Conservation (phyloP, 2,797 vertebrate genomes). For the Iguana delicatissima region DNA sequence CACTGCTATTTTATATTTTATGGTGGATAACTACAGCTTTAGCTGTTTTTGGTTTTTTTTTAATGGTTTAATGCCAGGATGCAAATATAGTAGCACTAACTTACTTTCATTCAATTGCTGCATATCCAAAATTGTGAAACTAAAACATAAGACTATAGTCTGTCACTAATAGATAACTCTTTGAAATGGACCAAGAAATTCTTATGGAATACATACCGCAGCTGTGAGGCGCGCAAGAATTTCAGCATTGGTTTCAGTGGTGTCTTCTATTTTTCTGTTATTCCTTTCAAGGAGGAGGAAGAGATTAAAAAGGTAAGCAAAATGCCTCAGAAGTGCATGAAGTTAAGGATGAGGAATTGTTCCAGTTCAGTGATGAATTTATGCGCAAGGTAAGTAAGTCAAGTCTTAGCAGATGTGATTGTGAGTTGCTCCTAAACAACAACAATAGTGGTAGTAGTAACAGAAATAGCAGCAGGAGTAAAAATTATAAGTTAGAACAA, state of each 20-base stretch:
- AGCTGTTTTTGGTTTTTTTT: background rate
- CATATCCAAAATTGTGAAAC: background rate
- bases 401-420: too few species aligned
- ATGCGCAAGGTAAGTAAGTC: too few species aligned
- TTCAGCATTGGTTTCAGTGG: slow-evolving; percentile 91
- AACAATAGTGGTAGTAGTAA: too few species aligned
- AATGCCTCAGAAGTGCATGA: background rate
- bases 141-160: background rate
- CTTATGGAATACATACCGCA: slow-evolving; percentile 84
- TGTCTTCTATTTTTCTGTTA: slow-evolving; percentile 85
- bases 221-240: slow-evolving; percentile 95
- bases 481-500: too few species aligned
- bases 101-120: background rate
- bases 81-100: background rate
- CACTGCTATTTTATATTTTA: background rate
- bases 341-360: background rate
- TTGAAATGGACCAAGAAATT: slow-evolving; percentile 53
- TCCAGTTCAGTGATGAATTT: background rate
- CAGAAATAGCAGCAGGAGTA: too few species aligned
- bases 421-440: too few species aligned
- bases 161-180: slow-evolving; percentile 49
- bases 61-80: background rate
- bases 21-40: background rate
- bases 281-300: slow-evolving; percentile 77
- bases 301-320: background rate